Evolutionary conservation across 30 jellyfish, hydroid and myxozoan species (phyloP).

Genomic region (Phacellophora camtschatica): DNA sequence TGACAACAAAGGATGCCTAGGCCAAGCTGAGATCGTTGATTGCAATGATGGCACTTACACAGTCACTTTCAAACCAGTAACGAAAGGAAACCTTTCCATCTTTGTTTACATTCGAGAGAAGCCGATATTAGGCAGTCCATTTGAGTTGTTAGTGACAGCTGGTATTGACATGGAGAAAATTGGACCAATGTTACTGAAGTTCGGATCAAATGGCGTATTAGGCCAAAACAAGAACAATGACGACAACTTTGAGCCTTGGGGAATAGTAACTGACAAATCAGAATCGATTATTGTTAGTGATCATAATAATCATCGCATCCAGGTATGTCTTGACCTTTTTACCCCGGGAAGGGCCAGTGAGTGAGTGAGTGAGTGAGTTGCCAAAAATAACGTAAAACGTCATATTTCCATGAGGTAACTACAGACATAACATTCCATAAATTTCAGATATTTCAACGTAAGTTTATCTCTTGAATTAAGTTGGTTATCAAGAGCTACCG

Average conservation of each 20-base stretch:
- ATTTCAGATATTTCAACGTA: no score
- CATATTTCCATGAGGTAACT: no score
- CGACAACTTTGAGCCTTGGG: constrained; percentile 99
- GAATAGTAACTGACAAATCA: constrained; percentile 65
- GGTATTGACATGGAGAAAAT: constrained; percentile 81
- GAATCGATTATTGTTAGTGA: constrained; percentile 84
- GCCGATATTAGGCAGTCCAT: constrained; percentile 84
- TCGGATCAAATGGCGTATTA: constrained; percentile 80
- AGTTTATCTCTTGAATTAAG: no score
- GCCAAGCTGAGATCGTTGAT: constrained; percentile 78
- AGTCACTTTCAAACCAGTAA: constrained; percentile 61
- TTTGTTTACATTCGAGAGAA: constrained; percentile 74
- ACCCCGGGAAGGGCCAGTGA: no score
- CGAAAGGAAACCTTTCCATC: constrained; percentile 68
- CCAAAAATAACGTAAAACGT: no score
- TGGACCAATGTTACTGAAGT: constrained; percentile 89
- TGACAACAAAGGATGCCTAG: constrained; percentile 48
- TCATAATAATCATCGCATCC: constrained; percentile 88
- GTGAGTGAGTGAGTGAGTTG: no score
- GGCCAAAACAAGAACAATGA: constrained; percentile 55
- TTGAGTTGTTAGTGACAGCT: constrained; percentile 80
- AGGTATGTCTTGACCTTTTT: no score
- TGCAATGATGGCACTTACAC: constrained; percentile 75
- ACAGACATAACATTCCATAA: no score
- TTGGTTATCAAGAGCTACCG: no score